These are phyloP conservation scores for Nasonia oneida DNA, from an alignment of 2,888 invertebrate genomes.

Conservation along the genomic window DNA sequence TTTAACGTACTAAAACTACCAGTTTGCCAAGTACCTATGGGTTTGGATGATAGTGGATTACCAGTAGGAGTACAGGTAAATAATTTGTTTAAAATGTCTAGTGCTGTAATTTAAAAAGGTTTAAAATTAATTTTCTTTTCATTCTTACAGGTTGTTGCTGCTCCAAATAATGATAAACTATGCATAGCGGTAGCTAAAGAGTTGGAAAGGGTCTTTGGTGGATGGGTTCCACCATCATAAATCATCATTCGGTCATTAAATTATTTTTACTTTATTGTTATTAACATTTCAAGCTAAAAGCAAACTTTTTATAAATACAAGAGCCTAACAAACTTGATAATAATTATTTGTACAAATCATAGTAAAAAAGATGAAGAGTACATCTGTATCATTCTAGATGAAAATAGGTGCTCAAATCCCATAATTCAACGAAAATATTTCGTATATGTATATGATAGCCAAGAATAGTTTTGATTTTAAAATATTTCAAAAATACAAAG, in stretches of 20 bases:
- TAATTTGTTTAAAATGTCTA: slow-evolving; percentile 22
- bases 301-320: neutral
- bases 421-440: neutral
- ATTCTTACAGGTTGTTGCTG: slow-evolving; percentile 82
- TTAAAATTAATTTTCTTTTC: neutral
- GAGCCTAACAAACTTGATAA: neutral
- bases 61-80: slow-evolving; percentile 88
- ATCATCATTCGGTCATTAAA: neutral
- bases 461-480: too few relatives aligned
- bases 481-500: neutral
- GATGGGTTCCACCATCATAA: slow-evolving; percentile 84
- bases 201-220: slow-evolving; percentile 86
- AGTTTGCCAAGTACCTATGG: slow-evolving; percentile 91
- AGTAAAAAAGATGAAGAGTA: neutral
- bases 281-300: neutral
- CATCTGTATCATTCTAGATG: neutral
- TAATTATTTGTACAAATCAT: neutral
- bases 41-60: slow-evolving; percentile 85
- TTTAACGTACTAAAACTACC: slow-evolving; percentile 93
- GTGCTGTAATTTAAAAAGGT: neutral
- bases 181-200: slow-evolving; percentile 88
- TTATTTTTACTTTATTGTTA: neutral
- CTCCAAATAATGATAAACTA: slow-evolving; percentile 85
- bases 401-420: neutral
- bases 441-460: neutral